Conservation (phyloP, 2,888 invertebrate genomes). For the Dioctria linearis region DNA sequence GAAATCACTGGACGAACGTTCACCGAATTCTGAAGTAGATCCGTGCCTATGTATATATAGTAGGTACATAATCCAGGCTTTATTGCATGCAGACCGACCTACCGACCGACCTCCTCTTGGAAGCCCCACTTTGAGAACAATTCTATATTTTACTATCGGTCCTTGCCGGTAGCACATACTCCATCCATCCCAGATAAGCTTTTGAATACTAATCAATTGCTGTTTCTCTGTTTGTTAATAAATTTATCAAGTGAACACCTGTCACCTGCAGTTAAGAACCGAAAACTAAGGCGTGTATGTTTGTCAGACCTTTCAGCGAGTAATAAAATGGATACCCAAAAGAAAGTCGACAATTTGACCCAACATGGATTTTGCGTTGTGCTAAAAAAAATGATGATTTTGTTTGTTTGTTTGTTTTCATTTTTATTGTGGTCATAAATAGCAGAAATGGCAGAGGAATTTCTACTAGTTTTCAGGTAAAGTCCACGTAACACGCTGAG, state of each 20-base stretch:
- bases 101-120: neutral
- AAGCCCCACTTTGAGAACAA: neutral
- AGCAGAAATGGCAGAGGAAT: neutral
- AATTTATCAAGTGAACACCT: conserved; percentile 55
- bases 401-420: neutral
- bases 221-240: conserved; percentile 19
- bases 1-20: conserved; percentile 34
- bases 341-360: conserved; percentile 6
- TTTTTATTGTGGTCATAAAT: neutral
- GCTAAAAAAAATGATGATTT: neutral
- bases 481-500: neutral
- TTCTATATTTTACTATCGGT: neutral
- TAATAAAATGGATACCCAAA: neutral
- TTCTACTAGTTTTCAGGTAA: neutral
- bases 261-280: conserved; percentile 47
- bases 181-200: conserved; percentile 10
- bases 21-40: conserved; percentile 41
- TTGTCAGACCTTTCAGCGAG: neutral
- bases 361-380: conserved; percentile 10
- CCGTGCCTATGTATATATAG: neutral
- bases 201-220: conserved; percentile 47
- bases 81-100: conserved; percentile 16
- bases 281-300: neutral
- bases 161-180: neutral
- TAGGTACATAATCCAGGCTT: neutral